These are phyloP conservation scores for Dascillus cervinus DNA, from an alignment of 2,888 invertebrate species.

Conservation along the genomic window DNA sequence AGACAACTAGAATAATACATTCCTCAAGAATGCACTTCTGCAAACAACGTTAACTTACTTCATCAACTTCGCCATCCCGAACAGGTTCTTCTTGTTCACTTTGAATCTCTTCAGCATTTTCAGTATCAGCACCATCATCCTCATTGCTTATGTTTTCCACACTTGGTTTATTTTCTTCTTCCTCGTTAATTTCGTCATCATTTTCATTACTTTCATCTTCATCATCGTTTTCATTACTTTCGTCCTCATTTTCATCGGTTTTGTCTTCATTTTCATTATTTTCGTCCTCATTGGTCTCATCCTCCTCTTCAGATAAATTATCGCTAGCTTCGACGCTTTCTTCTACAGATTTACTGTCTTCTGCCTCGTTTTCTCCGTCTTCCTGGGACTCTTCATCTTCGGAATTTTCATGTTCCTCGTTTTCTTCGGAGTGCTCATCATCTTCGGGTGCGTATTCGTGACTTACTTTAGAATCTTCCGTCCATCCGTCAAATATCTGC, in stretches of 20 bases:
- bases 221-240: constrained; percentile 28
- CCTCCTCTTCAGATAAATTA: constrained; percentile 8
- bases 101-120: too few relatives aligned
- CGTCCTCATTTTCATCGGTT: constrained; percentile 32
- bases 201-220: constrained; percentile 30
- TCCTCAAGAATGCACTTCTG: too few relatives aligned
- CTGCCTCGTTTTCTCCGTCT: constrained; percentile 20
- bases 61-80: constrained; percentile 25
- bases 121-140: constrained; percentile 22
- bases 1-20: too few relatives aligned
- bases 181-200: constrained; percentile 33
- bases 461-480: constrained; percentile 49
- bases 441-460: constrained; percentile 48
- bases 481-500: constrained; percentile 71
- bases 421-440: constrained; percentile 34
- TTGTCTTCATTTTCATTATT: constrained; percentile 39
- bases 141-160: constrained; percentile 26
- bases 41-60: too few relatives aligned
- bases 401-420: constrained; percentile 8
- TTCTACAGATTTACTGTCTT: constrained; percentile 13
- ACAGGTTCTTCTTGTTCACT: constrained; percentile 19
- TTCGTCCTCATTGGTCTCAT: constrained; percentile 30
- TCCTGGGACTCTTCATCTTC: constrained; percentile 19
- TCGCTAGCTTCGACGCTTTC: constrained; percentile 30
- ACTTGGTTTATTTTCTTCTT: constrained; percentile 36